Base-by-base conservation (phyloP, 2,888 invertebrate species). In the Lamellibrachia columna region DNA sequence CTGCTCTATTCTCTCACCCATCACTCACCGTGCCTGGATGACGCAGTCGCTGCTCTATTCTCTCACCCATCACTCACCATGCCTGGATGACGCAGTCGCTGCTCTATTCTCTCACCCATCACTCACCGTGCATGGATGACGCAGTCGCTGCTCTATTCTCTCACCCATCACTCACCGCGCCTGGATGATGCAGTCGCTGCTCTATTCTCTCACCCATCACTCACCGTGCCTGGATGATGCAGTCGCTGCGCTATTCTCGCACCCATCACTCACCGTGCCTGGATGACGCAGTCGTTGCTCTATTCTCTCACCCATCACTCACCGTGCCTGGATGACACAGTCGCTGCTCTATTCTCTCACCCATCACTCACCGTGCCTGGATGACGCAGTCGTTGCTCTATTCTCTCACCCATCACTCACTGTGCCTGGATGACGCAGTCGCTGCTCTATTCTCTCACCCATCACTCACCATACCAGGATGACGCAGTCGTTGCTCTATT, bases 221-320 rank as follows among this genome's bases (percentile, higher is more conserved):
- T 92, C 93, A 96, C 96, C 96, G 95, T 7, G 97, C 97, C 94
- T 97, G 97, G 90, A 97, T 95, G 53, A 97, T 95, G 75, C 96
- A 95, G 2, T 96, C 97, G 93, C 95, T 97, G 1, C 98, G 52
- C 28, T 40, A 9, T 90, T 40, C 92, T 11, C 9, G 28, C 60
- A 90, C 52, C 28, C 53, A 11, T 58, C 15, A 90, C 92, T 92
- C 93, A 96, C 96, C 96, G 95, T 7, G 97, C 97, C 94, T 97
- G 97, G 90, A 97, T 95, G 53, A 97, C 95, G 75, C 96, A 95
- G 2, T 96, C 97, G 93, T 96, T 97, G 1, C 98, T 90, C 28
- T 40, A 9, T 90, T 40, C 92, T 11, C 9, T 53, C 60, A 90
- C 52, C 28, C 53, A 11, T 58, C 15, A 90, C 92, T 92, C 93